Evolutionary conservation across 2,888 invertebrate species (phyloP), one percentile per base, ranked within the genome.

Genomic region (Dilophus febrilis): DNA sequence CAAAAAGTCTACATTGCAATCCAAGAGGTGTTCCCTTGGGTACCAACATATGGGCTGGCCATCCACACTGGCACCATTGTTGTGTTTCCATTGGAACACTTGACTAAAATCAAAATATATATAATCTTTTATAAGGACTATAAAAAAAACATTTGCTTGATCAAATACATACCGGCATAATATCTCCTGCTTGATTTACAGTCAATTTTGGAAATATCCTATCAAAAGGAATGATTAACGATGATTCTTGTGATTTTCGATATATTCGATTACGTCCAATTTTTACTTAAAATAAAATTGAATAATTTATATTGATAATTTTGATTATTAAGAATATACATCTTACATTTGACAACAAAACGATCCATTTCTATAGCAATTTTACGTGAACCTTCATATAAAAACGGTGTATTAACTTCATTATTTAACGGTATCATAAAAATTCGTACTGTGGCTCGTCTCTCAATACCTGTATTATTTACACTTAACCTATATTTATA

Each of bases 291-390:
- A 40, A 16, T 2, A 48, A 48, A 41, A n/a, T 16, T 6, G 13
- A 33, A 14, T 4, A 14, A 18, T n/a, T 14, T 3, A 13, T 10
- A 35, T 16, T 35, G 11, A 16, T 16, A 31, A 31, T 16, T 16
- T 8, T 16, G 17, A 7, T 13, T 7, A 5, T 34, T 16, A 6
- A 10, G 8, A 11, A 38, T 22, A 62, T 74, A 12, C 70, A n/a
- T 6, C 8, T 22, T 64, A 82, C 82, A 55, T 41, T 61, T 63
- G 0, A 66, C 64, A 14, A 70, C 66, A 50, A 80, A 81, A 58
- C 74, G 72, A 59, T 82, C 82, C 70, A 81, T 66, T 54, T 82
- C 82, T 37, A 80, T 68, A 60, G 79, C 75, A 54, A 80, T 64
- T 47, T 68, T 65, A 48, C 74, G 70, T 47, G 80, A 78, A 42